Evolutionary conservation across 2,113 vertebrate genomes (phyloP).

Genomic region (Otocyon megalotis): DNA sequence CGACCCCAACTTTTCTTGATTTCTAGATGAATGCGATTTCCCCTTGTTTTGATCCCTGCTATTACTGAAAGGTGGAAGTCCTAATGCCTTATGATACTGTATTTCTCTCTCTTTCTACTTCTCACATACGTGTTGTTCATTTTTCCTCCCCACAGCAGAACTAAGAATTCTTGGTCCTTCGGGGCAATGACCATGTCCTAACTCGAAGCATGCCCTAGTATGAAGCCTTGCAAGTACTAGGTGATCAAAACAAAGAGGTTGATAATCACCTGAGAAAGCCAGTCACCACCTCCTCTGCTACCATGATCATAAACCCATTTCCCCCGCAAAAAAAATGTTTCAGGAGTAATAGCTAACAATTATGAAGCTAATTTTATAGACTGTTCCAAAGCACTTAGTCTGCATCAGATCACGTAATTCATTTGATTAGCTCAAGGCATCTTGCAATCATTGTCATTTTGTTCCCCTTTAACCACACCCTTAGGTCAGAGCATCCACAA

Average conservation of each 20-base stretch:
- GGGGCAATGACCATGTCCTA: neutral
- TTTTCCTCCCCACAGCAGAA: neutral
- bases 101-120: neutral
- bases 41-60: neutral
- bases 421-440: neutral
- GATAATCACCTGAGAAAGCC: neutral
- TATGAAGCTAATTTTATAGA: neutral
- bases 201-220: neutral
- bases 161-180: neutral
- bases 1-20: neutral
- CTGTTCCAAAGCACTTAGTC: neutral
- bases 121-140: neutral
- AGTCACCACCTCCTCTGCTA: neutral
- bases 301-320: neutral
- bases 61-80: neutral
- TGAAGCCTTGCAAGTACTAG: neutral
- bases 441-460: neutral
- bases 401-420: neutral
- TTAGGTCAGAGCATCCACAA: neutral
- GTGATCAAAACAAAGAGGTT: slow-evolving; percentile 8
- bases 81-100: neutral
- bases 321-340: neutral
- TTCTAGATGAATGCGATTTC: neutral
- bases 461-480: too few species aligned
- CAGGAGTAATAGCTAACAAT: neutral